These are phyloP conservation scores for Heliothis peltigera DNA, from an alignment of 2,888 invertebrate genomes.

Conservation along the genomic window DNA sequence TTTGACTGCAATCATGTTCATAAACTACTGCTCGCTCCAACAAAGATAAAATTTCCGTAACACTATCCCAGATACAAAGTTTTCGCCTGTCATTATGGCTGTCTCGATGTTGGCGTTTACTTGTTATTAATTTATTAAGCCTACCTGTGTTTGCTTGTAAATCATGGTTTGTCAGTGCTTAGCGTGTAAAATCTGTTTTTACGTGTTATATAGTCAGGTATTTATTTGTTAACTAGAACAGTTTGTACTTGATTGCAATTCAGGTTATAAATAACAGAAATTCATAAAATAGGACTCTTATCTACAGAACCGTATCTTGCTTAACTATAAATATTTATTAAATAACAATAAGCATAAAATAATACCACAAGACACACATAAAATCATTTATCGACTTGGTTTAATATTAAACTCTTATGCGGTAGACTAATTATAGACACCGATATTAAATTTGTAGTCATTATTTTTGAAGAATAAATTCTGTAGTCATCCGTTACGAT, in stretches of 20 bases:
- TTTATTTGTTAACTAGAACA: constrained; percentile 13
- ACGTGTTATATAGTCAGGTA: constrained; percentile 22
- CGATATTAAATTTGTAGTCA: constrained; percentile 79
- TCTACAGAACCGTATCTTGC: not conserved
- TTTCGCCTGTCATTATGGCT: constrained; percentile 53
- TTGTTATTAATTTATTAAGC: constrained; percentile 58
- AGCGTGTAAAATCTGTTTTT: constrained; percentile 49
- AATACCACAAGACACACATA: constrained; percentile 36
- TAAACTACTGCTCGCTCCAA: constrained; percentile 54
- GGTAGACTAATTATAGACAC: constrained; percentile 79
- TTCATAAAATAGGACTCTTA: not conserved
- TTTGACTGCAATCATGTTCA: constrained; percentile 67
- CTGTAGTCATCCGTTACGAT: constrained; percentile 76
- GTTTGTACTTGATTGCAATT: constrained; percentile 3
- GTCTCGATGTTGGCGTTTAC: constrained; percentile 53
- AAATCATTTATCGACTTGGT: constrained; percentile 50
- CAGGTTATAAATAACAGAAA: not conserved
- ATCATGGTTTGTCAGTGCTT: constrained; percentile 53
- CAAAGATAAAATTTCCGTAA: constrained; percentile 64
- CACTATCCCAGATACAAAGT: constrained; percentile 60
- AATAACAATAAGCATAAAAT: constrained; percentile 15
- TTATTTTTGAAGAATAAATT: constrained; percentile 81
- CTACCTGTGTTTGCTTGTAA: constrained; percentile 50
- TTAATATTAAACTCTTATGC: constrained; percentile 52
- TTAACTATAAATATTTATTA: not conserved